These are phyloP conservation scores for Proteles cristata DNA, from an alignment of 2,113 vertebrate genomes.

Conservation along the genomic window DNA sequence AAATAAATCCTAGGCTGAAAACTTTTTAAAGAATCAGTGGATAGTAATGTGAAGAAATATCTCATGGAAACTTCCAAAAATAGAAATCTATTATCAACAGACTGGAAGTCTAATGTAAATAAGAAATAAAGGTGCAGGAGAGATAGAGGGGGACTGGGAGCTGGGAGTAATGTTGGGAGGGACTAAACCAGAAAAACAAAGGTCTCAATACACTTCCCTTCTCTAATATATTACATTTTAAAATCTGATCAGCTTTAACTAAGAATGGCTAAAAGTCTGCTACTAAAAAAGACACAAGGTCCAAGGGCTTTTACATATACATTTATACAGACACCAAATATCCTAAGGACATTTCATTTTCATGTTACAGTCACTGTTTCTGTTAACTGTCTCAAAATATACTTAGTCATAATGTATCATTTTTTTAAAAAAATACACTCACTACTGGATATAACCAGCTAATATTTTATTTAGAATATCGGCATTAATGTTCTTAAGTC, in stretches of 20 bases:
- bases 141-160: neutral
- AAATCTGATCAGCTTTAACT: conserved; percentile 23
- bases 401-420: neutral
- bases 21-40: conserved; percentile 14
- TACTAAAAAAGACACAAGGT: neutral
- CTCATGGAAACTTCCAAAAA: neutral
- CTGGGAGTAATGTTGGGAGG: neutral
- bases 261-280: conserved; percentile 27
- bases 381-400: neutral
- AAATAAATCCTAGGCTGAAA: conserved; percentile 49
- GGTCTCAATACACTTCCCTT: neutral
- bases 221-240: neutral
- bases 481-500: neutral
- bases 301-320: neutral
- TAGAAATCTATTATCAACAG: neutral
- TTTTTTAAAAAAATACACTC: neutral
- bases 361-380: neutral
- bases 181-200: conserved; percentile 18
- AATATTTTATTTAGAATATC: neutral
- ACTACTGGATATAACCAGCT: neutral
- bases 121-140: conserved; percentile 7
- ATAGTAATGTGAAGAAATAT: neutral
- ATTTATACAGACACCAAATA: neutral
- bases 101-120: neutral
- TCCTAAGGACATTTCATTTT: conserved; percentile 5